Percentiles rank a stretch among this genome's conserved stretches.
These are phyloP conservation scores for Anguilla pacifica DNA, from an alignment of 2,797 vertebrate species.

Conservation along the genomic window DNA sequence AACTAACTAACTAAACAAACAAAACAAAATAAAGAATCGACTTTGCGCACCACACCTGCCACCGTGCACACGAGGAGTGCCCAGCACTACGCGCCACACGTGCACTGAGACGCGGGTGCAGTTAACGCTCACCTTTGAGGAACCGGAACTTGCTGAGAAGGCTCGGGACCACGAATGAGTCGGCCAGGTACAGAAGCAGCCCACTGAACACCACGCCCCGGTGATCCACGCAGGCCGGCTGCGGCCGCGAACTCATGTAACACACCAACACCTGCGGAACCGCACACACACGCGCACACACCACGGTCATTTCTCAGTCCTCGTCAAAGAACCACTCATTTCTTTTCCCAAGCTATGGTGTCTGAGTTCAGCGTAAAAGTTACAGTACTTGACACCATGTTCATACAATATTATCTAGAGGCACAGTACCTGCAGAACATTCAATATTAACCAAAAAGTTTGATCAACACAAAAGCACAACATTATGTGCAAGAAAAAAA, in stretches of 20 bases:
- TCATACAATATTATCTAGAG: too few species aligned
- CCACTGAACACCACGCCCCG: conserved; percentile 92
- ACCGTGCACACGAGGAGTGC: not conserved
- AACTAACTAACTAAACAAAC: too few species aligned
- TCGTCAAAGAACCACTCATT: not conserved
- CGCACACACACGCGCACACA: conserved; percentile 18
- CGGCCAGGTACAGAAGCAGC: conserved; percentile 93
- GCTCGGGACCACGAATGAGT: conserved; percentile 93
- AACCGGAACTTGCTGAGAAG: conserved; percentile 93
- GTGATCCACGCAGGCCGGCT: conserved; percentile 90
- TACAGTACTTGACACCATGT: too few species aligned
- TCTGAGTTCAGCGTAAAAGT: not conserved
- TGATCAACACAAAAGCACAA: not conserved
- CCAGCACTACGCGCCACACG: not conserved
- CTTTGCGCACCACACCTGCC: too few species aligned
- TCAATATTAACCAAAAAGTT: not conserved
- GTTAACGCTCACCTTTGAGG: conserved; percentile 84
- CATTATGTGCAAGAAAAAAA: not conserved
- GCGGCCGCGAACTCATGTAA: conserved; percentile 94
- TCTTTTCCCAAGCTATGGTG: not conserved
- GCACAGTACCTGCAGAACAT: not conserved
- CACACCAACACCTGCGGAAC: conserved; percentile 84
- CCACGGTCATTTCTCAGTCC: not conserved
- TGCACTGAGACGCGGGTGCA: not conserved
- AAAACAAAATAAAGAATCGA: too few species aligned